Base-by-base conservation (phyloP, 2,888 invertebrate genomes). In the Galeruca laticollis region DNA sequence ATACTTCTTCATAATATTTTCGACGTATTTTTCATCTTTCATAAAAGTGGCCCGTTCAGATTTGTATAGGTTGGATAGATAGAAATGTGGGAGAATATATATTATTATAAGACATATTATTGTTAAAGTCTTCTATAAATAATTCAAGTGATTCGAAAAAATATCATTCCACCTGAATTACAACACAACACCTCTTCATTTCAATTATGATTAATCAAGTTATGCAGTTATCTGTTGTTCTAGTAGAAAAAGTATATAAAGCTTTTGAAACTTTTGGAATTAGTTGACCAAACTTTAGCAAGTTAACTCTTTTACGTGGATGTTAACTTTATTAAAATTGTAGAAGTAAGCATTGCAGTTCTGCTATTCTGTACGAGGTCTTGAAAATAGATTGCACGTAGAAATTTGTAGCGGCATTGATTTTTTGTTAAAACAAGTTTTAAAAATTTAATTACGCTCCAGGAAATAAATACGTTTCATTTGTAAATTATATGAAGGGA, bases 261-360 rank as follows among this genome's bases (percentile, higher is more conserved):
- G 35, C 18, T 51, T 33, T 18, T 20, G 9, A 20, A 62, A 62
- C 51, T 62, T 62, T 35, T 33, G 11, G 20, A 11, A 15, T 49
- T 51, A 62, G 49, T 49, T 62, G 51, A 51, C 31, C 18, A 8
- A 61, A 61, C 49, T 51, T 61, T 51, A 51, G 35, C 10, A 21
- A 56, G 35, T 43, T 31, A 64, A 64, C 56, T 64, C 56, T 43
- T 31, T 64, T 56, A 56, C n/a, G 47, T 64, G 57, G 64, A 64
- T 56, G 64, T 63, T 63, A 64, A 47, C 40, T 64, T 18, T 43
- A 64, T 64, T 64, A 56, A 64, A 64, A 57, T 56, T 64, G 54
- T 20, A 64, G 26, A 35, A 47, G 56, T 47, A 8, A 54, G 63
- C 26, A 64, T 26, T 64, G 64, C 64, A 47, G 43, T 13, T 33